Evolutionary conservation across 2,888 invertebrate genomes (phyloP).

Genomic region (Oasisia sp.): DNA sequence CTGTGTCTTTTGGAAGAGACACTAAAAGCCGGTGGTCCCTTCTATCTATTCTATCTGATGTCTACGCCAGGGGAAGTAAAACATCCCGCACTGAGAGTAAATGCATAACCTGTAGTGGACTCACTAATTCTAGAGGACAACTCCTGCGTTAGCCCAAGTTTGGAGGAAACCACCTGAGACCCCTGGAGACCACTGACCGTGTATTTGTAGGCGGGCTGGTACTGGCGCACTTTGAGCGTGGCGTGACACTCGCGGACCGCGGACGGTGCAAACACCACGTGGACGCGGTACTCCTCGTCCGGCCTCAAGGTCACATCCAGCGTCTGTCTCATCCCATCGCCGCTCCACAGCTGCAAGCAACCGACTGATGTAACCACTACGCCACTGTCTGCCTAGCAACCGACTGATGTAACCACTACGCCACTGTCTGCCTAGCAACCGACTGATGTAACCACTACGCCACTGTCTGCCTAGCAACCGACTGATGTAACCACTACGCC

Average conservation of each 20-base stretch:
- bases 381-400: neutral
- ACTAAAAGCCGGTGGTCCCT: no score
- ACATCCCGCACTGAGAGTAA: no score
- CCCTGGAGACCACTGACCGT: slow-evolving; percentile 23
- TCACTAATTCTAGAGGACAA: no score
- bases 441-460: neutral
- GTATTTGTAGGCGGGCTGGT: slow-evolving; percentile 31
- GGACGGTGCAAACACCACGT: slow-evolving; percentile 31
- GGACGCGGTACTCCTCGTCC: slow-evolving; percentile 31
- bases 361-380: neutral
- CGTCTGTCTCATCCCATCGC: slow-evolving; percentile 23
- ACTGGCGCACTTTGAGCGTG: slow-evolving; percentile 29
- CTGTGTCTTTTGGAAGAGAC: no score
- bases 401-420: neutral
- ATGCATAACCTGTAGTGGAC: no score
- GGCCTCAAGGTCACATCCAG: slow-evolving; percentile 34
- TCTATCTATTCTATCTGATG: no score
- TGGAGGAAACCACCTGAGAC: no score
- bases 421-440: neutral
- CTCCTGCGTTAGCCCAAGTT: no score
- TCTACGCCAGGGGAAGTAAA: no score
- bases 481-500: neutral
- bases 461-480: no score
- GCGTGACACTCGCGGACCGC: neutral
- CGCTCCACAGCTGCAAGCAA: slow-evolving; percentile 27